These are phyloP conservation scores for Amazona finschi DNA, from an alignment of 2,797 vertebrate genomes.

Conservation along the genomic window DNA sequence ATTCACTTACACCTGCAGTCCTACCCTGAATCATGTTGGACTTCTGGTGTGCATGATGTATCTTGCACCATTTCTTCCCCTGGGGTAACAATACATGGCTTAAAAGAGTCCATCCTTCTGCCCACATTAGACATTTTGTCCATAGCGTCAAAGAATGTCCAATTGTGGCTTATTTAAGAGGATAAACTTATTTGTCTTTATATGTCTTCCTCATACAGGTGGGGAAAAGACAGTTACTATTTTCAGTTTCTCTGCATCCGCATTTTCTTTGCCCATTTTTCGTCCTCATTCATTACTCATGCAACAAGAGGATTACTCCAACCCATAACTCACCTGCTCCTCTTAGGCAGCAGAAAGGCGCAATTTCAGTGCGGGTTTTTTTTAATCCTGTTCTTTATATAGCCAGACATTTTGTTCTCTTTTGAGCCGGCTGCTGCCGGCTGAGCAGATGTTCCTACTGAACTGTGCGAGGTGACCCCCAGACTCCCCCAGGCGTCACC, in stretches of 20 bases:
- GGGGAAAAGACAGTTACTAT: not conserved
- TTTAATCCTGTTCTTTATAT: constrained; percentile 2
- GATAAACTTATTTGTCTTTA: not conserved
- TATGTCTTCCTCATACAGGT: not conserved
- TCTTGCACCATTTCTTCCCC: not conserved
- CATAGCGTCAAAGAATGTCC: not conserved
- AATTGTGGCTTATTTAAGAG: not conserved
- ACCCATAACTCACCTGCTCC: constrained; percentile 18
- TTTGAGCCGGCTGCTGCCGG: constrained; percentile 7
- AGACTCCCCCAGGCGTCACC: not conserved
- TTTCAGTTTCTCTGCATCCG: not conserved
- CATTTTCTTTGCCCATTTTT: not conserved
- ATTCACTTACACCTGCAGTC: not conserved
- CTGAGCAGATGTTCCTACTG: constrained; percentile 48
- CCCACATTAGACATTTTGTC: not conserved
- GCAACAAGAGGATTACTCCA: not conserved
- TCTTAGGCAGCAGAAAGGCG: constrained; percentile 21
- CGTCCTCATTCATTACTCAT: not conserved
- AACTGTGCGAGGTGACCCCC: not conserved
- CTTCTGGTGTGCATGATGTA: accelerated
- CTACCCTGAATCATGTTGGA: not conserved
- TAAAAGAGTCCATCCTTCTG: not conserved
- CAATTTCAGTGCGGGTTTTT: not conserved
- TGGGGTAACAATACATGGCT: not conserved
- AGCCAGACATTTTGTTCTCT: constrained; percentile 35